Conservation (phyloP, 2,888 invertebrate genomes). For the Nowickia ferox region DNA sequence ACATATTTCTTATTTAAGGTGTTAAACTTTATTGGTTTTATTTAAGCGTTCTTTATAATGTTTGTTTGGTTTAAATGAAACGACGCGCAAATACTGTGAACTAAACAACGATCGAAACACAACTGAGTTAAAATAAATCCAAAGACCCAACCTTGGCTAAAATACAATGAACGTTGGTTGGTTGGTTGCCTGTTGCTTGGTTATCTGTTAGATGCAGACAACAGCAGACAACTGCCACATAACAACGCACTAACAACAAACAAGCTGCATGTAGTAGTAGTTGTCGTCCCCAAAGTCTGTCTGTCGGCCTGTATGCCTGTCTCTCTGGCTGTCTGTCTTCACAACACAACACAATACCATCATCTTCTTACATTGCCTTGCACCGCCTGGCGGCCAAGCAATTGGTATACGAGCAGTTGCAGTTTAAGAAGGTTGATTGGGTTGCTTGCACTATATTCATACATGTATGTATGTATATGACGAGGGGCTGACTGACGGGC, state of each 20-base stretch:
- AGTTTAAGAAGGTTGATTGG: conserved; percentile 46
- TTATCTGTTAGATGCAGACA: conserved; percentile 72
- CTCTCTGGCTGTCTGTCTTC: conserved; percentile 27
- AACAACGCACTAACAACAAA: conserved; percentile 41
- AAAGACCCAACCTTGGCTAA: conserved; percentile 71
- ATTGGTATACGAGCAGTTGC: conserved; percentile 26
- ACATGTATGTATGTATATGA: conserved; percentile 11
- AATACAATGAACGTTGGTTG: conserved; percentile 52
- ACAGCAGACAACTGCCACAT: conserved; percentile 62
- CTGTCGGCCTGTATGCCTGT: conserved; percentile 2
- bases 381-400: conserved; percentile 27
- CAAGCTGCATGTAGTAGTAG: not conserved
- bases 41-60: conserved; percentile 6
- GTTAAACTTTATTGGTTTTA: conserved; percentile 15
- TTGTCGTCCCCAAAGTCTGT: conserved; percentile 63
- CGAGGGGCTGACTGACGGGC: conserved; percentile 35
- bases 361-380: conserved; percentile 28
- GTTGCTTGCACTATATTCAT: conserved; percentile 13
- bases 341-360: not conserved
- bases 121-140: conserved; percentile 67
- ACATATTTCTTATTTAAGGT: conserved; percentile 16
- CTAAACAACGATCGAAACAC: conserved; percentile 66
- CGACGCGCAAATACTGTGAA: conserved; percentile 64
- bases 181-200: conserved; percentile 63
- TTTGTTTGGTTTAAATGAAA: not conserved